Percentiles rank a stretch among this genome's conserved stretches.
Evolutionary conservation across 2,888 invertebrate species (phyloP).

Genomic region (Flexamia atlantica): DNA sequence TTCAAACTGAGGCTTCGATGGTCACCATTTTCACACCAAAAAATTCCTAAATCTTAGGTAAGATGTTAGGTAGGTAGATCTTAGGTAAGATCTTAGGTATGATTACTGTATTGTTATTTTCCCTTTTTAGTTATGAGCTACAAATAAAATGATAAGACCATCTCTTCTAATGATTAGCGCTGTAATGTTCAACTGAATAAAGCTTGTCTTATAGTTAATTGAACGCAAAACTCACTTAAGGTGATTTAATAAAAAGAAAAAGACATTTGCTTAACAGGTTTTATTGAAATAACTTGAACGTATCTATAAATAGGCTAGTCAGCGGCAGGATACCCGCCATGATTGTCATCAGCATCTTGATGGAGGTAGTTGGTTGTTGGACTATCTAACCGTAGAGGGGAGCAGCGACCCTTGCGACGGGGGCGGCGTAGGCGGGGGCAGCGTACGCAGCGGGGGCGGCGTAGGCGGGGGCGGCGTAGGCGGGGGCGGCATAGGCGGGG

Average conservation of each 20-base stretch:
- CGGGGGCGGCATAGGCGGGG: conserved; percentile 65
- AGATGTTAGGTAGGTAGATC: too few relatives aligned
- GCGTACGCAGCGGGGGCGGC: conserved; percentile 64
- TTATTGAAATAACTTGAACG: conserved; percentile 19
- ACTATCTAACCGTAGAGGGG: conserved; percentile 69
- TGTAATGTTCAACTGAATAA: too few relatives aligned
- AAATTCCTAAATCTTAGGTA: too few relatives aligned
- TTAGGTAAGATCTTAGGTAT: too few relatives aligned
- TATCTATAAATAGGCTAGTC: conserved; percentile 4
- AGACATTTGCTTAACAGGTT: not conserved
- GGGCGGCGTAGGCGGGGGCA: conserved; percentile 71
- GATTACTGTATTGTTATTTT: too few relatives aligned
- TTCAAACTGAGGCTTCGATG: too few relatives aligned
- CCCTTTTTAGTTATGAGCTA: too few relatives aligned
- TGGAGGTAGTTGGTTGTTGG: not conserved
- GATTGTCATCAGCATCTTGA: conserved; percentile 40
- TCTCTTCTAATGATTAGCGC: too few relatives aligned
- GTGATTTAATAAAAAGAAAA: not conserved
- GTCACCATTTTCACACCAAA: too few relatives aligned
- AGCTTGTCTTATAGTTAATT: too few relatives aligned
- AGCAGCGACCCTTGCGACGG: conserved; percentile 74
- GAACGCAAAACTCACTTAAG: too few relatives aligned
- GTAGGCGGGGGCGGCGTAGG: conserved; percentile 63
- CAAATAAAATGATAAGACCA: too few relatives aligned
- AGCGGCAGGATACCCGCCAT: conserved; percentile 51